Base-by-base conservation (phyloP, 2,888 invertebrate genomes). In the Congeria kusceri region DNA sequence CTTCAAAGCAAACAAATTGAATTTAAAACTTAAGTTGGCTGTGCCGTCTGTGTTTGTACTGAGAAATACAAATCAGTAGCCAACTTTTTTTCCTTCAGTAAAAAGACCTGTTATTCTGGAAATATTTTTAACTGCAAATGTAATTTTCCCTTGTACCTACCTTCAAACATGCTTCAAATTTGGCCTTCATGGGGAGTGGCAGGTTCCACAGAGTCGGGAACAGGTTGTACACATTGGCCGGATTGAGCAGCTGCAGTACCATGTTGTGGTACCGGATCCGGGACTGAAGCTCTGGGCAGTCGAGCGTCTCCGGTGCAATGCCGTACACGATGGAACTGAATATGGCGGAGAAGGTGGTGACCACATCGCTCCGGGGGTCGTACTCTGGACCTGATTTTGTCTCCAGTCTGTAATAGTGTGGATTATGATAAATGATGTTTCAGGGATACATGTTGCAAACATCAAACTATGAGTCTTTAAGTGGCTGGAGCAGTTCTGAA, bases 141-240 rank as follows among this genome's bases (percentile, higher is more conserved):
- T n/a, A n/a, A n/a, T n/a, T n/a, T n/a, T n/a, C n/a, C n/a, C n/a
- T n/a, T n/a, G 32, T 9, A 46, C 53, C n/a, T 78, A 86, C 86
- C 82, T 72, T 32, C n/a, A 82, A 58, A 39, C 74, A 61, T 23
- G 53, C 29, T 15, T 57, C 57, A 18, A 85, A 29, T 57, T 66
- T 77, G 13, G 44, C 69, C 11, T 75, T 74, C 39, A 67, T 57
- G 28, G 76, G 61, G 7, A 69, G 15, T 1, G 80, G 77, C 18
- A 83, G 56, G 46, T 83, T 67, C 76, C 79, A 77, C 11, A 81
- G 32, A 3, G 56, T 32, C 0, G 86, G 84, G 9, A 80, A 46
- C 11, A 85, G 39, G 67, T 87, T 87, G 47, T 85, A 58, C 3
- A 69, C 71, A 32, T 85, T 64, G 7, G 76, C 11, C 11, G 83